phyloP scores from a whole-genome alignment of 2,797 vertebrate species.

The Chelon auratus region DNA sequence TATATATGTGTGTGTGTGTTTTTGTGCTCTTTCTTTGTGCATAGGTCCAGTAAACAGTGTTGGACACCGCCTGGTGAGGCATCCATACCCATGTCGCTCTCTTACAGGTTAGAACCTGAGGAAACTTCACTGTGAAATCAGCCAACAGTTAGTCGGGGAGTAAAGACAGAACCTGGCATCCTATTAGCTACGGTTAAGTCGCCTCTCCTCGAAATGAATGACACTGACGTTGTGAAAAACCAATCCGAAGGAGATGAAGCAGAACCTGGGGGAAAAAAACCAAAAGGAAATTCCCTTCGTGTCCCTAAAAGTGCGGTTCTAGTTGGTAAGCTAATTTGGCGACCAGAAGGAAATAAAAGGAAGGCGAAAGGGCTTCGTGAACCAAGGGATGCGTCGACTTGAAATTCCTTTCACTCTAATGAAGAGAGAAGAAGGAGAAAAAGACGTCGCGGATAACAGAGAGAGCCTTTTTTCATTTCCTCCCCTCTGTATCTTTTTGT shows the following conservation, averaged over 20 bases:
- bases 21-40: slow-evolving; percentile 37
- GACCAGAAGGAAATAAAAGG: slow-evolving; percentile 15
- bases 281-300: slow-evolving; percentile 45
- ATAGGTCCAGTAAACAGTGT: slow-evolving; percentile 35
- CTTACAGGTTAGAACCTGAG: slow-evolving; percentile 25
- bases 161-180: slow-evolving; percentile 32
- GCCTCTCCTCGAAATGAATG: slow-evolving; percentile 27
- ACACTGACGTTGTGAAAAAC: slow-evolving; percentile 28
- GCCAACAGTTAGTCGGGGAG: slow-evolving; percentile 23
- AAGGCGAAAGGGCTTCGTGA: slow-evolving; percentile 52
- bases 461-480: slow-evolving; percentile 52
- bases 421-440: slow-evolving; percentile 49
- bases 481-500: slow-evolving; percentile 54
- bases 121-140: slow-evolving; percentile 55
- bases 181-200: slow-evolving; percentile 34
- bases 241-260: slow-evolving; percentile 43
- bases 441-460: slow-evolving; percentile 54
- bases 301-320: slow-evolving; percentile 42
- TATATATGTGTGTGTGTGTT: slow-evolving; percentile 15
- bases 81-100: slow-evolving; percentile 17
- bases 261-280: slow-evolving; percentile 15
- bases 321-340: slow-evolving; percentile 51
- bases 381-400: slow-evolving; percentile 53
- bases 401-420: slow-evolving; percentile 56
- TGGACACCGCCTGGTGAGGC: slow-evolving; percentile 24